These are phyloP conservation scores for Drosophila helvetica DNA, from an alignment of 2,888 invertebrate species.

Conservation along the genomic window DNA sequence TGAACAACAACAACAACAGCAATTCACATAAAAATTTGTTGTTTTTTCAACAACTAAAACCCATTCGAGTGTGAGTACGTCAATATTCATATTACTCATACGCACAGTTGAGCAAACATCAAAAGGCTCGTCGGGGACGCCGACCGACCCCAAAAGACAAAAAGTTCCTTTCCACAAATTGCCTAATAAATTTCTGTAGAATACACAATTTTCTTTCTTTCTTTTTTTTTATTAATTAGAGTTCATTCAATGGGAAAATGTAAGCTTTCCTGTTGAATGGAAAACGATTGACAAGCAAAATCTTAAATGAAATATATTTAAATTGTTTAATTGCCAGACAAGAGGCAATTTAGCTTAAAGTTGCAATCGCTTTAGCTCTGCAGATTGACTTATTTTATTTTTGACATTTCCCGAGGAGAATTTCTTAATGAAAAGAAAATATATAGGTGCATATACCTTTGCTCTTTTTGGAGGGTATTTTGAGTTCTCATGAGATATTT, in stretches of 20 bases:
- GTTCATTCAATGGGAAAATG: conserved; percentile 16
- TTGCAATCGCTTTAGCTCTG: background rate
- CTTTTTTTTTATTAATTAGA: conserved; percentile 14
- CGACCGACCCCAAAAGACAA: conserved; percentile 9
- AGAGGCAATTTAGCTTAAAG: background rate
- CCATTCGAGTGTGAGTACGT: conserved; percentile 49
- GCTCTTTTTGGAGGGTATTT: background rate
- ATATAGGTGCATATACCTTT: background rate
- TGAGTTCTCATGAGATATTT: no score
- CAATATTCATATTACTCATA: conserved; percentile 61
- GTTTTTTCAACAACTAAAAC: conserved; percentile 58
- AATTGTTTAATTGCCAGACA: background rate
- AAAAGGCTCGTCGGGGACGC: conserved; percentile 20
- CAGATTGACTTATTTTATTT: background rate
- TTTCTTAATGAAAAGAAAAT: background rate
- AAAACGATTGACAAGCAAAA: background rate
- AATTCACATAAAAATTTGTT: conserved; percentile 45
- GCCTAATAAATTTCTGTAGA: conserved; percentile 5
- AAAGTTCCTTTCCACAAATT: conserved; percentile 10
- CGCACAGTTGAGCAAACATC: conserved; percentile 56
- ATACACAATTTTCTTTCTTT: background rate
- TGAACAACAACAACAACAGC: conserved; percentile 27
- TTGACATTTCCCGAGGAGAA: background rate
- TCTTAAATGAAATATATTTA: background rate
- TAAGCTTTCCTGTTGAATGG: conserved; percentile 6